Conservation (phyloP, 1,140 invertebrate genomes). For the Chironomus tepperi region DNA sequence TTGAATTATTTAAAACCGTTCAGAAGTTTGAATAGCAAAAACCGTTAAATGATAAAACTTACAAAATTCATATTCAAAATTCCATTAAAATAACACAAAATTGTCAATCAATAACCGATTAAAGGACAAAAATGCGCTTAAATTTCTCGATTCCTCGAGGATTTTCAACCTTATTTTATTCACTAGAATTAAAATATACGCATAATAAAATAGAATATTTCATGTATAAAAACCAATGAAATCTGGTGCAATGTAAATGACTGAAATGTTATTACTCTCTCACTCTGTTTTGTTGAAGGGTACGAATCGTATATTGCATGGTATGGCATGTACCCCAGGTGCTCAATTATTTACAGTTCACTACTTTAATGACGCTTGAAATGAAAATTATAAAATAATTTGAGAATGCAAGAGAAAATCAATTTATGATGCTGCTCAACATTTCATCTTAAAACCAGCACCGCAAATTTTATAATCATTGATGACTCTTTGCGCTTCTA, state of each 20-base stretch:
- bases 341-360: conserved; percentile 18
- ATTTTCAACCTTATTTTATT: too few relatives aligned
- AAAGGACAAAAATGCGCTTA: too few relatives aligned
- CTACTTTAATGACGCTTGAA: conserved; percentile 13
- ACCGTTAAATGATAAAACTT: too few relatives aligned
- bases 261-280: neutral
- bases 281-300: neutral
- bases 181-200: neutral
- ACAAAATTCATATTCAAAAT: too few relatives aligned
- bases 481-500: conserved; percentile 33
- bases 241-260: conserved; percentile 11
- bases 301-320: neutral
- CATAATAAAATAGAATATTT: neutral
- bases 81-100: too few relatives aligned
- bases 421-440: conserved; percentile 6
- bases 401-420: conserved; percentile 17
- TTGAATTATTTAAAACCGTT: too few relatives aligned
- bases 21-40: too few relatives aligned
- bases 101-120: too few relatives aligned
- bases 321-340: conserved; percentile 9
- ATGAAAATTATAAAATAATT: neutral
- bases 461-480: conserved; percentile 32
- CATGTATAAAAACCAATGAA: neutral
- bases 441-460: conserved; percentile 34
- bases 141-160: too few relatives aligned